Evolutionary conservation across 2,797 vertebrate species (phyloP), one percentile per base, ranked within the genome.

Genomic region (Cossypha niveicapilla): DNA sequence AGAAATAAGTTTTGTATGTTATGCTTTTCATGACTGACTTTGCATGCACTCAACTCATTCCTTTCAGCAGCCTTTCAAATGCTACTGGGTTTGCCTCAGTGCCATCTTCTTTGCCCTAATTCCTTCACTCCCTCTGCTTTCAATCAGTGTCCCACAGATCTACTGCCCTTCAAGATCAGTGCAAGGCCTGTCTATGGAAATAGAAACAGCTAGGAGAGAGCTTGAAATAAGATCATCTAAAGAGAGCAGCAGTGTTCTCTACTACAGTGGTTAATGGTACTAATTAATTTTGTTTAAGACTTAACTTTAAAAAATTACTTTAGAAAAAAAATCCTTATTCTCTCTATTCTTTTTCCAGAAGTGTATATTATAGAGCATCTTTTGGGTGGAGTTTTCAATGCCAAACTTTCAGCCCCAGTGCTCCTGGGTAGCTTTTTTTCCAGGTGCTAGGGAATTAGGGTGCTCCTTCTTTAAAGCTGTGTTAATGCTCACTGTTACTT

Each of bases 401-500:
- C 4, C n/a, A 65, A 18, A 25, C 6, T 62, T 61, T 65, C 62
- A 78, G 66, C 13, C 17, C 32, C 23, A 41, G 6, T 1, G 0
- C 4, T 71, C 16, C n/a, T 56, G 28, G 5, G 18, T 21, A 6
- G 11, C n/a, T 77, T 54, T 6, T 88, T 80, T 88, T 34, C 18
- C 12, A 53, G 7, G 18, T 68, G 7, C 48, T 68, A 71, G 10
- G 16, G 39, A 58, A 62, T 60, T 44, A 65, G 24, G 16, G 24
- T 17, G 7, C 2, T 34, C 19, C 72, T 78, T 61, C 1, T 0
- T 68, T 77, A 57, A 53, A 60, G 21, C 6, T 28, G 2, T 16
- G n/a, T 42, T 79, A 66, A 58, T 35, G 30, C 10, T 51, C 24
- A 13, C 13, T n/a, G 13, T 44, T 58, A 13, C 16, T 47, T 42